These are phyloP conservation scores for Sphaeridia pumilis DNA, from an alignment of 2,888 invertebrate genomes.

Conservation along the genomic window DNA sequence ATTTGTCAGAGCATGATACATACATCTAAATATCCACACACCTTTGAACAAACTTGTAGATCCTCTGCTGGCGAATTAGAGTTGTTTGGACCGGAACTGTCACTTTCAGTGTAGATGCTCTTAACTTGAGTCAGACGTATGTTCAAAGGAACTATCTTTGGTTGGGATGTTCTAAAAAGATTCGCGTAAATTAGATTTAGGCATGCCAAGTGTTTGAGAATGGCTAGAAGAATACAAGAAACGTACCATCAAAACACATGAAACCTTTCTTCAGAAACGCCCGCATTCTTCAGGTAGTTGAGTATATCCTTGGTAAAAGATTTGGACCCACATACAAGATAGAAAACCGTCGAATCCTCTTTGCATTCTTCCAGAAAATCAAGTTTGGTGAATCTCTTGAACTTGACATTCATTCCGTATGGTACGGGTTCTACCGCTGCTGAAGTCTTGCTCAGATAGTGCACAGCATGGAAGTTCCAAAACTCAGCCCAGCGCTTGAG, in stretches of 20 bases:
- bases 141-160: too few species aligned
- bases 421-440: slow-evolving; percentile 36
- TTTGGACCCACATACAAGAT: slow-evolving; percentile 53
- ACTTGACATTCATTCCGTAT: slow-evolving; percentile 47
- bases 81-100: too few species aligned
- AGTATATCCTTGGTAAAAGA: slow-evolving; percentile 47
- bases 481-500: slow-evolving; percentile 48
- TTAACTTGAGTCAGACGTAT: too few species aligned
- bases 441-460: slow-evolving; percentile 46
- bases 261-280: slow-evolving; percentile 26
- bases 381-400: slow-evolving; percentile 39
- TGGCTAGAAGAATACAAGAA: too few species aligned
- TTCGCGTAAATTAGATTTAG: too few species aligned
- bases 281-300: slow-evolving; percentile 37
- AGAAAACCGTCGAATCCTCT: slow-evolving; percentile 40
- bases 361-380: slow-evolving; percentile 41
- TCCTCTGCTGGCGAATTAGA: too few species aligned
- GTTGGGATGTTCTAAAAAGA: too few species aligned
- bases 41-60: too few species aligned
- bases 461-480: slow-evolving; percentile 63
- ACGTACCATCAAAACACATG: slow-evolving; percentile 9
- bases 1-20: too few species aligned
- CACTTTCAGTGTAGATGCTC: too few species aligned
- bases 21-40: too few species aligned
- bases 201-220: too few species aligned